Evolutionary conservation across 2,113 vertebrate genomes (phyloP), one percentile per base, ranked within the genome.

Genomic region (Octodon degus): DNA sequence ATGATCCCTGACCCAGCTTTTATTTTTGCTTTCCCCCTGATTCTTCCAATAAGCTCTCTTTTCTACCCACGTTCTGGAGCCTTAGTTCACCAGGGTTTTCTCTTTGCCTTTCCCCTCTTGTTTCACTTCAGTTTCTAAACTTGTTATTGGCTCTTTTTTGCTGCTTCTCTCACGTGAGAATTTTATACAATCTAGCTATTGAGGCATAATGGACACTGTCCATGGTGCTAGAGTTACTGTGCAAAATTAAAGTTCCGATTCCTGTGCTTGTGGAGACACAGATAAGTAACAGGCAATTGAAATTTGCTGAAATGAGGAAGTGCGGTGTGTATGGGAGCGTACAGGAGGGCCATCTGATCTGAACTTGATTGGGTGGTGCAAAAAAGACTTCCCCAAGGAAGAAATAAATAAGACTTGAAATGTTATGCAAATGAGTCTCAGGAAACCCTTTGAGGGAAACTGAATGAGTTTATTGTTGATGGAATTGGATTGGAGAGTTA

Each of bases 181-280:
- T 53, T 77, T 37, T 62, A 40, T 40, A 14, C 47, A 79, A 32
- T 65, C 25, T 81, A 80, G 50, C 83, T 94, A 30, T 63, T 85
- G 5, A 25, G 22, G 22, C 40, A 43, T 25, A 47, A 2, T 7
- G 30, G 79, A 1, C 6, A 83, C 77, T 97, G 62, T 92, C 92
- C 85, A 40, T 93, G 82, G 88, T 96, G 12, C 95, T 97, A 16
- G 20, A 94, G 22, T 82, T 86, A 14, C 14, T 89, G 19, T 43
- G 20, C 20, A 47, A 14, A 70, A 86, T 4, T 47, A 72, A 70
- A 55, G 0, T 12, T 22, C 9, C 24, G 24, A 55, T 47, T 24
- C 17, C 43, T 92, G 16, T n/a, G 32, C 70, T 83, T 27, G 67
- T 53, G 32, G 74, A 90, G 34, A n/a, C 37, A 30, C 37, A 43